Conservation (phyloP, 2,888 invertebrate genomes). For the Tricholauxania praeusta region DNA sequence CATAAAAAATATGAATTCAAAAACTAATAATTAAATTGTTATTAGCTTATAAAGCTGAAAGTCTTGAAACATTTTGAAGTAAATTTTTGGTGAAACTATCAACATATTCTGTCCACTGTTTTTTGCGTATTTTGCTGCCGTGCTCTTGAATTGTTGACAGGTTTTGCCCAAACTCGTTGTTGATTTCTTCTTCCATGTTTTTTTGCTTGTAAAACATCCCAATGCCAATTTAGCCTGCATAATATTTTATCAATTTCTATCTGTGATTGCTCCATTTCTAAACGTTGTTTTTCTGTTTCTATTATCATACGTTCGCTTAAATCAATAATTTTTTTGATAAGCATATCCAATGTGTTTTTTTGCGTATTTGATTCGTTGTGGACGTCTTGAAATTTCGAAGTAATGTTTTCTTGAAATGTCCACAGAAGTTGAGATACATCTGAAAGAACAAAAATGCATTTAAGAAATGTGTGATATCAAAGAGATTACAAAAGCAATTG, state of each 20-base stretch:
- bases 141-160: conserved; percentile 21
- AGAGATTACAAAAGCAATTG: no score
- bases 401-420: conserved; percentile 30
- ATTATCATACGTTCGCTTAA: conserved; percentile 33
- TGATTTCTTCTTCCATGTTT: conserved; percentile 27
- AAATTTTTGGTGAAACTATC: conserved; percentile 7
- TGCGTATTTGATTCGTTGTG: neutral
- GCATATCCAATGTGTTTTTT: conserved; percentile 15
- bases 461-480: no score
- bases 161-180: conserved; percentile 28
- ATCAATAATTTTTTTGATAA: conserved; percentile 35
- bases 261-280: conserved; percentile 34
- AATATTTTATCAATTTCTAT: conserved; percentile 36
- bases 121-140: conserved; percentile 21
- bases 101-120: conserved; percentile 19
- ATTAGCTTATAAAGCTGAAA: conserved; percentile 17
- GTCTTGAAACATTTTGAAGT: conserved; percentile 21
- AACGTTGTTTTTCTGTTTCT: conserved; percentile 31
- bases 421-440: conserved; percentile 37
- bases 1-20: no score
- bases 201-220: conserved; percentile 40
- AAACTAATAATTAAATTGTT: no score
- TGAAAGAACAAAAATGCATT: conserved; percentile 12
- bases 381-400: conserved; percentile 15
- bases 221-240: conserved; percentile 43